Evolutionary conservation across 2,113 vertebrate species (phyloP).

Genomic region (Tinamus guttatus): DNA sequence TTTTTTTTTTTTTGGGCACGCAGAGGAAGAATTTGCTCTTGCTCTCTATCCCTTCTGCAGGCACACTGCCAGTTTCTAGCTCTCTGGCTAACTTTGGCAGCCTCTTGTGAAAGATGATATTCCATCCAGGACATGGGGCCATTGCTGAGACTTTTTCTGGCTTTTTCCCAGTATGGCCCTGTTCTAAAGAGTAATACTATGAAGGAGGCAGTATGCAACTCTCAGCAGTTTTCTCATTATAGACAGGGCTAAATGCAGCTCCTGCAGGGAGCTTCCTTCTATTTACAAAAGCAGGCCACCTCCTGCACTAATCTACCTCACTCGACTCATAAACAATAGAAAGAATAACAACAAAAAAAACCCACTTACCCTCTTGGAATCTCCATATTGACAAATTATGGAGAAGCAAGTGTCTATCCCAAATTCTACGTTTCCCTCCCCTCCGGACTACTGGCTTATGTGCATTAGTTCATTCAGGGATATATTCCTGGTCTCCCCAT

Average conservation of each 20-base stretch:
- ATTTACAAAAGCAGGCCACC: background rate
- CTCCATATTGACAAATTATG: background rate
- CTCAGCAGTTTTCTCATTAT: background rate
- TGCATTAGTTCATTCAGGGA: conserved; percentile 48
- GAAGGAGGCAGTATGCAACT: background rate
- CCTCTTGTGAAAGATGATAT: background rate
- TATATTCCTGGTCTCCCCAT: conserved; percentile 49
- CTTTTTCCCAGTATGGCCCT: background rate
- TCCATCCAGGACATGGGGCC: background rate
- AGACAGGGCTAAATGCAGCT: background rate
- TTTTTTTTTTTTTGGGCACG: background rate
- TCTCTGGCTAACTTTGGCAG: background rate
- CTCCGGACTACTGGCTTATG: background rate
- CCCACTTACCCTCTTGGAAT: conserved; percentile 6
- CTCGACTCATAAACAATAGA: background rate
- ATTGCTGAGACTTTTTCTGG: accelerated
- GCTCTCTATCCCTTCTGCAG: background rate
- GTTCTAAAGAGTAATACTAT: background rate
- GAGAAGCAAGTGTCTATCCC: background rate
- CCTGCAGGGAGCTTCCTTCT: background rate
- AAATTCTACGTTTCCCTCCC: conserved; percentile 29
- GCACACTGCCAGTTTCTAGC: background rate
- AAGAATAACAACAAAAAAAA: background rate
- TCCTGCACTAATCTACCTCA: background rate
- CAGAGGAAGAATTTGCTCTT: conserved; percentile 9